Conservation (phyloP, 2,888 invertebrate species). For the Periphyllus acericola region DNA sequence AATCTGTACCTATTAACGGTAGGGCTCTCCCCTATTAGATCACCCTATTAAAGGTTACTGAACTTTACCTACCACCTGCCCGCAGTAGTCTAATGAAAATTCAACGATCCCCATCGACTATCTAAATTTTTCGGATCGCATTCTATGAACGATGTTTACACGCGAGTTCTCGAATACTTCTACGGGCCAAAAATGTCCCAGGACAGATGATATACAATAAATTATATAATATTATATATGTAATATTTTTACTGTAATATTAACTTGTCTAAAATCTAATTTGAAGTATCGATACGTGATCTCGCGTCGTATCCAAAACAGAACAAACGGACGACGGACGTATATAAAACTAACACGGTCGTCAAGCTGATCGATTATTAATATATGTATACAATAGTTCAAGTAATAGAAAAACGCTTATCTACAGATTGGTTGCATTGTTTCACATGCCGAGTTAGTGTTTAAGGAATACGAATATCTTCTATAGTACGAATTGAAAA, state of each 20-base stretch:
- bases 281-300: not conserved
- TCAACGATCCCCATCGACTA: not conserved
- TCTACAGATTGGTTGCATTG: too few relatives aligned
- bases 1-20: not conserved
- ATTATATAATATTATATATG: too few relatives aligned
- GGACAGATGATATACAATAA: too few relatives aligned
- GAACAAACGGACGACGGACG: not conserved
- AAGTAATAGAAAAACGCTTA: too few relatives aligned
- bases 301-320: not conserved
- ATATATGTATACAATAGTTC: too few relatives aligned
- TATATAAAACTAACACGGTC: too few relatives aligned
- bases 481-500: too few relatives aligned
- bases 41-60: slow-evolving; percentile 19
- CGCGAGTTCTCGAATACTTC: not conserved
- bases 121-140: not conserved
- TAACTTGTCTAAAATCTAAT: not conserved
- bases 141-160: not conserved
- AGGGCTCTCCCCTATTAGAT: slow-evolving; percentile 10
- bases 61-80: slow-evolving; percentile 31
- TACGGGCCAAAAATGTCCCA: not conserved
- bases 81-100: not conserved
- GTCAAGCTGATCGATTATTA: too few relatives aligned
- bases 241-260: too few relatives aligned
- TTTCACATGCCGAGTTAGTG: too few relatives aligned
- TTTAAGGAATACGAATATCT: too few relatives aligned